A percentile compares a stretch with the other conserved stretches of the same genome.
phyloP scores from a whole-genome alignment of 2,888 invertebrate genomes.

The Machimus atricapillus region DNA sequence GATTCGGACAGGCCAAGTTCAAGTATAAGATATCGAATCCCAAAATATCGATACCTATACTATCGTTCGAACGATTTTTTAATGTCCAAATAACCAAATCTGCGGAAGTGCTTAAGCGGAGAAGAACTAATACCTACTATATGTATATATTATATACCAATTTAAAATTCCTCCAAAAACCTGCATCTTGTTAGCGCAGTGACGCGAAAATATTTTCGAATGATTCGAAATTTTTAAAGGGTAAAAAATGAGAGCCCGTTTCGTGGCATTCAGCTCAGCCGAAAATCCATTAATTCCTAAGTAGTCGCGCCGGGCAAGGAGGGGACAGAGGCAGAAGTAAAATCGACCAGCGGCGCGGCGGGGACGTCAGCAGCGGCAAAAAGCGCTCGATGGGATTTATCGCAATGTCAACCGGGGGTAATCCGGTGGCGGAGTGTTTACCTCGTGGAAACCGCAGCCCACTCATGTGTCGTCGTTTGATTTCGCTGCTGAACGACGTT shows the following conservation, averaged over 20 bases:
- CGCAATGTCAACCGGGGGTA: constrained; percentile 27
- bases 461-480: constrained; percentile 21
- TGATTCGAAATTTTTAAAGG: neutral
- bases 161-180: neutral
- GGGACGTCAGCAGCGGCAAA: neutral
- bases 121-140: too few species aligned
- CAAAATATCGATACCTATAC: too few species aligned
- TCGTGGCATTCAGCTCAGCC: neutral
- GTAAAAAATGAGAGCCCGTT: neutral
- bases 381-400: constrained; percentile 1
- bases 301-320: neutral
- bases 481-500: neutral
- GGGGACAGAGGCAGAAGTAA: neutral
- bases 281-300: neutral
- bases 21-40: too few species aligned
- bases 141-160: too few species aligned
- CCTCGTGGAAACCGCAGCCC: constrained; percentile 6
- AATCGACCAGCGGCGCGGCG: neutral
- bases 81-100: neutral
- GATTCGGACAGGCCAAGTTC: too few species aligned
- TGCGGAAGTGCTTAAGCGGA: too few species aligned
- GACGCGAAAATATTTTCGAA: neutral
- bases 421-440: constrained; percentile 32
- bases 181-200: neutral
- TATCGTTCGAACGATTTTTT: too few species aligned